Percentiles rank a stretch among this genome's conserved stretches.
These are phyloP conservation scores for Etheostoma cragini DNA, from an alignment of 2,113 vertebrate species.

Conservation along the genomic window DNA sequence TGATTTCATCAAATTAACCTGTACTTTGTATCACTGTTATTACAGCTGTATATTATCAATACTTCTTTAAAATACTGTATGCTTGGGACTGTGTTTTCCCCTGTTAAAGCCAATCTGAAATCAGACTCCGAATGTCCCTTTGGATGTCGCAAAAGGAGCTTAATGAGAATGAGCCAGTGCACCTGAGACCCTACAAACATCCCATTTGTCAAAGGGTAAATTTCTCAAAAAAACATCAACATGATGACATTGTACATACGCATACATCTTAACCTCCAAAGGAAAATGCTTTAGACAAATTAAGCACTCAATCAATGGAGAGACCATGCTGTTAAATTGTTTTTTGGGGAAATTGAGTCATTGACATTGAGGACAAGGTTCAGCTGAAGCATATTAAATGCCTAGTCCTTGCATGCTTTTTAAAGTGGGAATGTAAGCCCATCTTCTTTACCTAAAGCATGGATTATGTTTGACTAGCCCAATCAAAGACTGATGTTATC, in stretches of 20 bases:
- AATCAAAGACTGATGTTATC: conserved; percentile 46
- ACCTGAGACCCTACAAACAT: conserved; percentile 69
- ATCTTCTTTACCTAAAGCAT: conserved; percentile 35
- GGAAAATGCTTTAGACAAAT: conserved; percentile 60
- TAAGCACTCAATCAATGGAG: conserved; percentile 33
- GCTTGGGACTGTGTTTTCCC: neutral
- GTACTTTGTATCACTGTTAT: neutral
- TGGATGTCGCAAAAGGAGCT: conserved; percentile 47
- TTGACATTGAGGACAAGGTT: conserved; percentile 31
- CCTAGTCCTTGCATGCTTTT: conserved; percentile 23
- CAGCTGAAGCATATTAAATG: conserved; percentile 15
- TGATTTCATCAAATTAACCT: neutral
- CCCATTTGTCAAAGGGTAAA: conserved; percentile 16
- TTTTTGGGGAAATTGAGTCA: conserved; percentile 29
- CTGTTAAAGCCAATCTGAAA: conserved; percentile 60
- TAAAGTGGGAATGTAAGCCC: conserved; percentile 22
- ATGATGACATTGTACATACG: conserved; percentile 24
- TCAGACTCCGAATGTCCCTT: conserved; percentile 35
- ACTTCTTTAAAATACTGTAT: neutral
- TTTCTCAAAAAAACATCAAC: conserved; percentile 22
- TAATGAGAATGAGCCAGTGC: conserved; percentile 59
- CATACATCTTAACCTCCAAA: conserved; percentile 49
- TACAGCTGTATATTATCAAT: neutral
- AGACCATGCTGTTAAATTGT: conserved; percentile 35
- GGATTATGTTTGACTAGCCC: conserved; percentile 48